Base-by-base conservation (phyloP, 2,797 vertebrate genomes). In the Melanotaenia trifasciata region DNA sequence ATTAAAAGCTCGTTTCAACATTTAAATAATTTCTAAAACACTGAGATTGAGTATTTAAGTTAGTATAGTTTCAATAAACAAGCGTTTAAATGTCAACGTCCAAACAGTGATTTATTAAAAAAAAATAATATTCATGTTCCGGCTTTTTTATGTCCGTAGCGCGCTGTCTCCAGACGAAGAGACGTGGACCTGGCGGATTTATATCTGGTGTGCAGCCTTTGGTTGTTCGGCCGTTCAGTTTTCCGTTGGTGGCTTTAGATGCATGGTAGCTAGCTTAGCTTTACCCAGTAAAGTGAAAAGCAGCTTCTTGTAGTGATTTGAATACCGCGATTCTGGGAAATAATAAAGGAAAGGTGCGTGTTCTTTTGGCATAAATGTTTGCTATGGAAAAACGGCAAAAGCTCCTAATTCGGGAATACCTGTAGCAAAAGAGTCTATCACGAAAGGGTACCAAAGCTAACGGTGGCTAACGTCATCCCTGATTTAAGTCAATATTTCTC, bases 361-460 rank as follows among this genome's bases (percentile, higher is more conserved):
- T 59, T 72, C 54, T 50, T 59, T 28, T 38, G 12, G 62, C 20
- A 6, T 22, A 47, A 18, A 28, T 14, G 18, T 63, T 13, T 64
- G 14, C 33, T 4, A 30, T 22, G 6, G 0, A 54, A 7, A 22
- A 28, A 14, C 30, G 30, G 60, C 1, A 61, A 79, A 22, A 67
- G 9, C 40, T 67, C 30, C 40, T 5, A 62, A 54, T 24, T 40
- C 14, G 20, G n/a, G 11, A 53, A 16, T 51, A 10, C 58, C 20
- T 3, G 26, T 24, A 51, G 30, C 3, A 43, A 36, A 7, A 60
- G 61, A n/a, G 40, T 56, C 47, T 24, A 62, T 59, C 51, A 33
- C 45, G 43, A 26, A 61, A 51, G 14, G 14, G 33, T 6, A 67
- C 74, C 70, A 13, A 22, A 56, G 87, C 81, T 87, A 84, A 26